phyloP scores from a whole-genome alignment of 2,888 invertebrate genomes.

The Heliconius aoede region DNA sequence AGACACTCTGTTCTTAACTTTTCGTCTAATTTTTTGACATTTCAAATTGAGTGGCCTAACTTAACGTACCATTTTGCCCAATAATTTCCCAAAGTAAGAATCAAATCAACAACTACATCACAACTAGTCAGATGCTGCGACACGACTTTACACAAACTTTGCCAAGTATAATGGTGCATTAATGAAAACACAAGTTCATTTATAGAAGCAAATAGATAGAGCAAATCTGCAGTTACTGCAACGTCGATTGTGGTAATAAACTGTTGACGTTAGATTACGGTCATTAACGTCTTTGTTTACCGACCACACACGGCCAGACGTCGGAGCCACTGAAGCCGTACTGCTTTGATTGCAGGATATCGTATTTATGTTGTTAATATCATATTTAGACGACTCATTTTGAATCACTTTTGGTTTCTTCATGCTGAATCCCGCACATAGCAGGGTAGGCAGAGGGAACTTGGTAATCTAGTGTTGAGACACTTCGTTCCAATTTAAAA shows the following conservation, averaged over 20 bases:
- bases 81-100: not conserved
- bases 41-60: not conserved
- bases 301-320: constrained; percentile 78
- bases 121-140: not conserved
- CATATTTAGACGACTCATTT: constrained; percentile 61
- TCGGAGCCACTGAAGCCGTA: constrained; percentile 69
- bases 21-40: not conserved
- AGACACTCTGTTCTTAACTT: not conserved
- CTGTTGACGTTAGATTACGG: constrained; percentile 73
- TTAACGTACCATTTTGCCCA: not conserved
- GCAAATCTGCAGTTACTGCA: constrained; percentile 72
- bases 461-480: too few species aligned
- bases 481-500: too few species aligned
- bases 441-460: too few species aligned
- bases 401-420: constrained; percentile 38
- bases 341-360: constrained; percentile 79
- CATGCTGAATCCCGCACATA: constrained; percentile 17
- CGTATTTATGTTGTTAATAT: constrained; percentile 73
- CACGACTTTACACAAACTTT: too few species aligned
- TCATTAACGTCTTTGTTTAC: constrained; percentile 81
- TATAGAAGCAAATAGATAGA: constrained; percentile 57
- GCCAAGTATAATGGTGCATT: too few species aligned
- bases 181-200: not conserved
- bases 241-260: constrained; percentile 78
- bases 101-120: not conserved